A percentile compares a stretch with the other conserved stretches of the same genome.
phyloP scores from a whole-genome alignment of 2,888 invertebrate species.

The Chromoteleia sp. region DNA sequence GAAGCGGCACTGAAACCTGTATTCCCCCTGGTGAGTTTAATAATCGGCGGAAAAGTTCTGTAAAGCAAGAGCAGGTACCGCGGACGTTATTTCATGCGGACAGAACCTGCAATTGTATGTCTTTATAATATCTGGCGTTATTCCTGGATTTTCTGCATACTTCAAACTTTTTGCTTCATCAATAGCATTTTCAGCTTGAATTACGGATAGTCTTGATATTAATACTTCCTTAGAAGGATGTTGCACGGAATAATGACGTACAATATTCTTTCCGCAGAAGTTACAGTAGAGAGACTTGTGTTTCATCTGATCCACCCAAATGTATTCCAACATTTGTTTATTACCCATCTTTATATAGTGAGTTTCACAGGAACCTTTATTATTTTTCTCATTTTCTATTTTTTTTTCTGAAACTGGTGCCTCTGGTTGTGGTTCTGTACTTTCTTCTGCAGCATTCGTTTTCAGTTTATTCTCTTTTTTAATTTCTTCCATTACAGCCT shows the following conservation, averaged over 20 bases:
- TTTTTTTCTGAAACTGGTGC: neutral
- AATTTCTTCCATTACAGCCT: conserved; percentile 35
- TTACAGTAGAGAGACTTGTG: conserved; percentile 88
- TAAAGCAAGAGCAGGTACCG: conserved; percentile 71
- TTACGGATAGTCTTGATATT: conserved; percentile 87
- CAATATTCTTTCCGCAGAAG: conserved; percentile 87
- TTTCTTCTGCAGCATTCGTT: conserved; percentile 5
- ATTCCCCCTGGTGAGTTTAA: conserved; percentile 92
- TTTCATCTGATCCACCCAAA: conserved; percentile 77
- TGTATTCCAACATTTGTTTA: conserved; percentile 75
- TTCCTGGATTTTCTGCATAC: conserved; percentile 75
- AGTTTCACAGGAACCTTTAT: neutral
- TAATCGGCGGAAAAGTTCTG: conserved; percentile 90
- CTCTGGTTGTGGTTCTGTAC: neutral
- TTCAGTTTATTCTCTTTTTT: conserved; percentile 13
- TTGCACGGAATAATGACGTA: conserved; percentile 88
- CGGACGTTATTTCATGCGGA: conserved; percentile 72
- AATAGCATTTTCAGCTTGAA: conserved; percentile 86
- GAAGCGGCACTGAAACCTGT: conserved; percentile 87
- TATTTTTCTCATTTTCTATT: conserved; percentile 25
- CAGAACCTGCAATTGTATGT: conserved; percentile 82
- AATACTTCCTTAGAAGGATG: conserved; percentile 89
- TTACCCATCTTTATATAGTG: conserved; percentile 58
- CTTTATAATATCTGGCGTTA: conserved; percentile 20
- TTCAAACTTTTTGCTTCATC: conserved; percentile 85